Evolutionary conservation across 2,797 vertebrate genomes (phyloP), one percentile per base, ranked within the genome.

Genomic region (Cephalopachus bancanus): DNA sequence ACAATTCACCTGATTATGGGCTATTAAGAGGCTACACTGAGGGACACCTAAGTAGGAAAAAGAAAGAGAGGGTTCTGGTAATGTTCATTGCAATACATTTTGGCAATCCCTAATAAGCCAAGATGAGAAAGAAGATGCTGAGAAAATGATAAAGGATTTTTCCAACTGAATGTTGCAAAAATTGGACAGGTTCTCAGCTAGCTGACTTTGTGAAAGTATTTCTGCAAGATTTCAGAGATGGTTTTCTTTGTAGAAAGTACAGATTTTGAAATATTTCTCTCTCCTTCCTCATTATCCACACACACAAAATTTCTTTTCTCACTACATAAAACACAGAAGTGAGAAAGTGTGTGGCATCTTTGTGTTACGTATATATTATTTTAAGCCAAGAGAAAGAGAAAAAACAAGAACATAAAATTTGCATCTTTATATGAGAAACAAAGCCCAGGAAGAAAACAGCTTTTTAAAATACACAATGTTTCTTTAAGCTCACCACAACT

Each of bases 1-100:
- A 94, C 95, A 96, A 89, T 95, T 93, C 91, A 79, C 89, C 80
- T 93, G 83, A 94, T 97, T 92, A 91, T 55, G 33, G 83, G 67
- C 87, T 96, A 88, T 94, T 95, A 96, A 83, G 64, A 71, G 59
- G 49, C 37, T 20, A 83, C 33, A 67, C 51, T 76, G 22, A 80
- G 83, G 60, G 76, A 14, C 44, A 37, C 62, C 8, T 60, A 74
- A 78, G 26, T 33, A 72, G 51, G 80, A 5, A 78, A 90, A 75
- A 67, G 69, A 80, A 94, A 69, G 11, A 17, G 60, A 59, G 8
- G 1, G 3, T 74, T 69, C 65, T 53, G 75, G 78, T n/a, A 55
- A 83, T 55, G 30, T 26, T 49, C 8, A 24, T 7, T 78, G 37
- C 24, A 79, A 86, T 51, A 62, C 10, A 95, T 94, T 81, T 78